Evolutionary conservation across 2,888 invertebrate genomes (phyloP), one percentile per base, ranked within the genome.

Genomic region (Merodon equestris): DNA sequence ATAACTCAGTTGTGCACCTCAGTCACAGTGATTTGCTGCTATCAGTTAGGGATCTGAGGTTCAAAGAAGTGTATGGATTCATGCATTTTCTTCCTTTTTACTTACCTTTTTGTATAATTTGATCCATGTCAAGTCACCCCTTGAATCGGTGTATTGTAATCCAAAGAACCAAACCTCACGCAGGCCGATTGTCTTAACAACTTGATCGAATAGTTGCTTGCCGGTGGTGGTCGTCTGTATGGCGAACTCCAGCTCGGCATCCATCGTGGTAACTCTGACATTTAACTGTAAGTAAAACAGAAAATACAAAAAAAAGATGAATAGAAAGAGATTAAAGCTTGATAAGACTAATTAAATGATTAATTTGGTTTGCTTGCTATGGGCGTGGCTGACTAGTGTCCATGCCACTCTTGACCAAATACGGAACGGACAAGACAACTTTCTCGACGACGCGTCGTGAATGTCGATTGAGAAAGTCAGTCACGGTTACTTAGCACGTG

Each of bases 141-240:
- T 99, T 87, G 96, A 96, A 90, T 99, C 99, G 84, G 97, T 97
- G 91, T 99, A 99, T 90, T 99, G 99, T 81, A 99, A 93, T 75
- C 99, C 99, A 90, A 99, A 99, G 92, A 98, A 99, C 99, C 99
- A 99, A 85, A 99, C 98, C 91, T 99, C 99, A 84, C 99, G 93
- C 61, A 99, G 92, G 83, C 99, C 99, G 89, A 99, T 98, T 85
- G 99, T 99, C 92, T 99, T 99, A 85, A 99, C 99, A 86, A 99
- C 99, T 92, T 99, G 99, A 90, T 99, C 99, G 90, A 99, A 99
- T 82, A 99, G 93, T 90, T 99, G 99, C 90, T 99, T 99, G 89
- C 99, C 99, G 85, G 99, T 98, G 86, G 99, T 99, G 88, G 96
- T 97, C 90, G 96, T 96, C 93, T 99, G 99, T 93, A 99, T 99